Conservation (phyloP, 2,888 invertebrate genomes). For the Lapara coniferarum region DNA sequence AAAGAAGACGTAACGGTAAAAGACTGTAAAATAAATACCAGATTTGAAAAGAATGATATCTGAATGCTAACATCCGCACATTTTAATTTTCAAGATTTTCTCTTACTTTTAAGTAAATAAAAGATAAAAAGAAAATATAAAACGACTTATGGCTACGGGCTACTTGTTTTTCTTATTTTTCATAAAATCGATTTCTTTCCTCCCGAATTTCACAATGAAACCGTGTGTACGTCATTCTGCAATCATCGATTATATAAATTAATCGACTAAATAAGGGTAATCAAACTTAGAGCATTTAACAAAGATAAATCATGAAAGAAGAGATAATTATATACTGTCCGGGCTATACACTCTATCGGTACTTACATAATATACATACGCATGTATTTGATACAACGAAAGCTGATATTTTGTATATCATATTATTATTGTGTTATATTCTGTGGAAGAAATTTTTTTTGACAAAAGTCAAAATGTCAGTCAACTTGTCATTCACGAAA, state of each 20-base stretch:
- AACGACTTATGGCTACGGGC: conserved; percentile 14
- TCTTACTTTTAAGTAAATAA: background rate
- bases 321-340: too few relatives aligned
- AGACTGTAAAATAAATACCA: conserved; percentile 43
- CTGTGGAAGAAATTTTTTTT: too few relatives aligned
- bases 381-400: too few relatives aligned
- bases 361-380: too few relatives aligned
- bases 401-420: too few relatives aligned
- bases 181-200: conserved; percentile 9
- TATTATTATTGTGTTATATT: too few relatives aligned
- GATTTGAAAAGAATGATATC: background rate
- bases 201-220: background rate
- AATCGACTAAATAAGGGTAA: background rate
- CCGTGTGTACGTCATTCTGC: background rate
- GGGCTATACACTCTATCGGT: too few relatives aligned
- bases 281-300: too few relatives aligned
- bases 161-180: conserved; percentile 6
- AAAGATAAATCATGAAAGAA: too few relatives aligned
- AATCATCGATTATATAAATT: background rate
- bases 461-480: conserved; percentile 30
- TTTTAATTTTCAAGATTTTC: conserved; percentile 9
- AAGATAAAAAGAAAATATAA: conserved; percentile 17
- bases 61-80: background rate
- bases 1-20: conserved; percentile 38
- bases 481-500: conserved; percentile 55